A percentile compares a stretch with the other conserved stretches of the same genome.
Conservation (phyloP, 2,797 vertebrate genomes). For the Notamacropus eugenii region DNA sequence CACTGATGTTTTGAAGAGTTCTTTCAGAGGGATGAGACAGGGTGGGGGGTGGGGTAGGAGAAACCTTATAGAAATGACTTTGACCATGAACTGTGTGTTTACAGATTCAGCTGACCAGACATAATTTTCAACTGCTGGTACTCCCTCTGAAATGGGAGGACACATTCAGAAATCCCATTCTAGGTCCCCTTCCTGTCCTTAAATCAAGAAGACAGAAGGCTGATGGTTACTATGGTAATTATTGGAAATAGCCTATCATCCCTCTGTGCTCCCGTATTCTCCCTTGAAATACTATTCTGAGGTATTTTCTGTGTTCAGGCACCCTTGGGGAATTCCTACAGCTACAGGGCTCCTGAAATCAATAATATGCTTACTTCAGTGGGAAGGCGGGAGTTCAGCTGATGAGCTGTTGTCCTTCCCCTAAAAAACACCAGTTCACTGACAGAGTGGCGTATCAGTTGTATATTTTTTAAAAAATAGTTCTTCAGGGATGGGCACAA, state of each 20-base stretch:
- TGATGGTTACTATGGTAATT: conserved; percentile 64
- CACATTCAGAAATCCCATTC: conserved; percentile 25
- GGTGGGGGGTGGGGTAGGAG: not conserved
- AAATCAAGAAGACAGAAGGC: conserved; percentile 10
- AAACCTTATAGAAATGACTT: not conserved
- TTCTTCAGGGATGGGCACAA: conserved; percentile 74
- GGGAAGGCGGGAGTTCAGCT: conserved; percentile 77
- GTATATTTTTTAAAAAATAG: conserved; percentile 73
- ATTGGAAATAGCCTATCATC: conserved; percentile 61
- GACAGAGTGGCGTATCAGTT: conserved; percentile 67
- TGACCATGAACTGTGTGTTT: conserved; percentile 17
- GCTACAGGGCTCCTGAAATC: conserved; percentile 72
- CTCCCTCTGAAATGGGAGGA: conserved; percentile 47
- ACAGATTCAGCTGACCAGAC: conserved; percentile 37
- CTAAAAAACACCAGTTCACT: conserved; percentile 74
- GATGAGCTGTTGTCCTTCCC: conserved; percentile 71
- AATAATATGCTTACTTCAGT: conserved; percentile 77
- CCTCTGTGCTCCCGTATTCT: conserved; percentile 52
- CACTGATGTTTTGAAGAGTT: conserved; percentile 32
- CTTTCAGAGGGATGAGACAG: conserved; percentile 20
- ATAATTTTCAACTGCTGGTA: conserved; percentile 23
- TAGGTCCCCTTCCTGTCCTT: conserved; percentile 37
- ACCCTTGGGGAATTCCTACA: conserved; percentile 76
- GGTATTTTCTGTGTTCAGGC: conserved; percentile 61
- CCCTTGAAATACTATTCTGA: conserved; percentile 71